These are phyloP conservation scores for Archegozetes longisetosus DNA, from an alignment of 1,140 invertebrate genomes.

Conservation along the genomic window DNA sequence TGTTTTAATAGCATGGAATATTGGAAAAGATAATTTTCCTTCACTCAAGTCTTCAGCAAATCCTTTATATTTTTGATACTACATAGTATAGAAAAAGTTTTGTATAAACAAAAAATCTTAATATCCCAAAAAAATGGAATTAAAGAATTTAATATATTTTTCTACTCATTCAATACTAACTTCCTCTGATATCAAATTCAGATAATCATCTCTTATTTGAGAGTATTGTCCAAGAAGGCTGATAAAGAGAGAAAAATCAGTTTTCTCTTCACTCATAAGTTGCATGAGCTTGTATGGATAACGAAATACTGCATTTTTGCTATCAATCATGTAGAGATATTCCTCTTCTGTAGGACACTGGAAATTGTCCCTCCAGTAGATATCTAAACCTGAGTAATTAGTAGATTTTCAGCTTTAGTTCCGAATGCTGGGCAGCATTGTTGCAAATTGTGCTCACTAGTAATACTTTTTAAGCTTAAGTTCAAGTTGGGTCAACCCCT, in stretches of 20 bases:
- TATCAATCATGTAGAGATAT: conserved; percentile 82
- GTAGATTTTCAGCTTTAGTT: background rate
- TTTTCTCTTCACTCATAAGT: conserved; percentile 70
- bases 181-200: conserved; percentile 67
- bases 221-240: conserved; percentile 80
- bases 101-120: no score
- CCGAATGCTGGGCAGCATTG: background rate
- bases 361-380: conserved; percentile 92
- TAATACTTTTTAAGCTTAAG: no score
- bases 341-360: conserved; percentile 79
- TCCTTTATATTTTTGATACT: conserved; percentile 87
- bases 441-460: no score
- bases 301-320: conserved; percentile 89
- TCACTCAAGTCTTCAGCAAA: conserved; percentile 93
- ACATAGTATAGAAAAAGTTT: no score
- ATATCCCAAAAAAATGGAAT: no score
- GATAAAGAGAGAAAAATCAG: conserved; percentile 60
- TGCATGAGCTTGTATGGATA: conserved; percentile 84
- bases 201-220: conserved; percentile 90
- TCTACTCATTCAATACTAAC: no score
- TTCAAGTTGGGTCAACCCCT: no score
- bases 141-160: no score
- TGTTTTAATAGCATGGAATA: no score
- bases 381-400: conserved; percentile 49
- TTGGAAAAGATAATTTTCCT: conserved; percentile 93